Base-by-base conservation (phyloP, 30 jellyfish, hydroid and myxozoan genomes). In the Euphysa ruthae region DNA sequence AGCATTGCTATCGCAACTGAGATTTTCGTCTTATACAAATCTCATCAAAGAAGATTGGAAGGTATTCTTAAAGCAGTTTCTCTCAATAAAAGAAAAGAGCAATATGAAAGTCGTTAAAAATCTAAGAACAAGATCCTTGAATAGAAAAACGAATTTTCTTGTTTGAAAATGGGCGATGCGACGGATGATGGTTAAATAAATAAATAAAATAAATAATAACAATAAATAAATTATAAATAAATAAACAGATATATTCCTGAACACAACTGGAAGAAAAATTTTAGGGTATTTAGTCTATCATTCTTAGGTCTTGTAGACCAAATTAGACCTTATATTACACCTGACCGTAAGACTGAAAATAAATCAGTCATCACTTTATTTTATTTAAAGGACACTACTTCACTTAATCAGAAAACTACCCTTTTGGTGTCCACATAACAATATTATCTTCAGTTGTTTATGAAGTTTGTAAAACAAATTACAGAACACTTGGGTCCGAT, bases 341-440 rank as follows among this genome's bases (percentile, higher is more conserved):
- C 52, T n/a, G n/a, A n/a, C 14, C 12, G n/a, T 12, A 34, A 25
- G 78, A 32, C 61, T 20, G 61, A 58, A 20, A 58, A 58, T 14
- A 16, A 58, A 24, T 25, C 18, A 15, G 71, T 58, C 20, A 24
- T 24, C n/a, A 58, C 13, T 21, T 21, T 58, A 20, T 58, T 13
- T 13, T 58, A 58, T 24, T 58, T 24, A 28, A 58, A 58, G 20
- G 71, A 58, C 56, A 58, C 71, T 58, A 58, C 58, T 16, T 58
- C 71, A 14, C 20, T 22, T 16, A 24, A 28, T 13, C 15, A 15
- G 56, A 22, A 25, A 28, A 25, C 71, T 10, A 58, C 20, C 31
- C 8, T 22, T 8, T 58, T 58, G 20, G 71, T 54, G 18, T 24
- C 31, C 15, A 8, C 71, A 16, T 12, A 8, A 7, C 61, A 58